Conservation (phyloP, 1,140 invertebrate genomes). For the Eupeodes corollae region DNA sequence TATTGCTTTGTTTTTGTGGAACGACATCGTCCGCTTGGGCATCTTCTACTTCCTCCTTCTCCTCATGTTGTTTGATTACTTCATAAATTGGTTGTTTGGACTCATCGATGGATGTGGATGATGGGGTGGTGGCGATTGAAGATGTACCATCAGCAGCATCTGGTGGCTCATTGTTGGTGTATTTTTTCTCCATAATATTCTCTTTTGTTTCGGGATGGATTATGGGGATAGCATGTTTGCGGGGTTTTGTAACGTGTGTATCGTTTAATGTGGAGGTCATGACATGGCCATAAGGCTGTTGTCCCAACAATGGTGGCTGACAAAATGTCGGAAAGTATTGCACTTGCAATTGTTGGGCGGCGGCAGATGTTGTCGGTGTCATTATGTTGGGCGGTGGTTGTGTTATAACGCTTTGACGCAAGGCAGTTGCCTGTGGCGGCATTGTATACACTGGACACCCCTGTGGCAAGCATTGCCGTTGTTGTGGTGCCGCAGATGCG, state of each 20-base stretch:
- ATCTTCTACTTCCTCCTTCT: no score
- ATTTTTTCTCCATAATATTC: slow-evolving; percentile 18
- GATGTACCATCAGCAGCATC: background rate
- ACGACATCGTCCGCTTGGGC: no score
- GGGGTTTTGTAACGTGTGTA: slow-evolving; percentile 14
- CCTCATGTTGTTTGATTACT: no score
- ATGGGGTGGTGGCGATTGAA: background rate
- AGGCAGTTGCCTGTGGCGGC: slow-evolving; percentile 8
- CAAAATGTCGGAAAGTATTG: slow-evolving; percentile 9
- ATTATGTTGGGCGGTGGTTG: slow-evolving; percentile 8
- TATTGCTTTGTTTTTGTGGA: no score
- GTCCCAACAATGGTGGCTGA: slow-evolving; percentile 1
- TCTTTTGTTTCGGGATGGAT: slow-evolving; percentile 30
- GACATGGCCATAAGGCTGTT: slow-evolving; percentile 5
- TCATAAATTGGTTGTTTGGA: no score
- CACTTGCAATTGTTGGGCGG: slow-evolving; percentile 11
- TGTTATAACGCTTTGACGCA: slow-evolving; percentile 6
- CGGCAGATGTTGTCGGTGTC: slow-evolving; percentile 1
- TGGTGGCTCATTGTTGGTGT: slow-evolving; percentile 7
- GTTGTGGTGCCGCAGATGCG: slow-evolving; percentile 22
- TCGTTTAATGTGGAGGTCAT: background rate
- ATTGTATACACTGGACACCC: background rate
- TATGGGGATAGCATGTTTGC: slow-evolving; percentile 27
- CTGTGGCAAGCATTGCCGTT: slow-evolving; percentile 8
- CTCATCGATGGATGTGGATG: no score